Base-by-base conservation (phyloP, 2,113 vertebrate species). In the Solea senegalensis region DNA sequence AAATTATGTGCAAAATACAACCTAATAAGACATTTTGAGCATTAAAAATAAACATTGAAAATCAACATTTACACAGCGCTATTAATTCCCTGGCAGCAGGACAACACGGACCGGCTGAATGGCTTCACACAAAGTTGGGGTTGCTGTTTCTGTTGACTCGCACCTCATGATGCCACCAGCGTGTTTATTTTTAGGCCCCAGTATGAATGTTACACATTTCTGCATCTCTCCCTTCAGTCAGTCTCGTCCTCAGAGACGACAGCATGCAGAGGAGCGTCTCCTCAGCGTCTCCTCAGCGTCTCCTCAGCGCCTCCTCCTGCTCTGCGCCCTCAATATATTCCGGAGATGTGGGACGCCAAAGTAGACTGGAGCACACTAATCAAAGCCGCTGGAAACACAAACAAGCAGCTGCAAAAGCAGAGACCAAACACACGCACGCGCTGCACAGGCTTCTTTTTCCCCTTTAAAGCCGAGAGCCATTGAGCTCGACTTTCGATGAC, bases 321-420 rank as follows among this genome's bases (percentile, higher is more conserved):
- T 94, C 95, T 58, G 93, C 90, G 40, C 71, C 94, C 51, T 94
- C 95, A 7, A 46, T 94, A 8, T 94, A 92, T 81, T 95, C 93
- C 84, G 92, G 92, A 70, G 94, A 95, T 72, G 86, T 94, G 70
- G 94, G 93, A 67, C 90, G 88, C 72, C 94, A 94, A 86, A 86
- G 94, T 95, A 21, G 79, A 93, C 63, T 94, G 93, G 93, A 95
- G 87, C 43, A 91, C 92, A 28, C 93, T 95, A 78, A 81, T 73
- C 79, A 77, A 72, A 81, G 67, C 76, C 44, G 56, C 72, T 57
- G 65, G 57, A 78, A 83, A 85, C 61, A 64, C 71, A 85, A 50
- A 50, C 49, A 84, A 53, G 12, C 56, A 69, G 70, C 78, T 68
- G 76, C 64, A 64, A 43, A 76, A 48, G 27, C 77, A 10, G 55